Evolutionary conservation across 2,113 vertebrate species (phyloP), one percentile per base, ranked within the genome.

Genomic region (Oncorhynchus kisutch): DNA sequence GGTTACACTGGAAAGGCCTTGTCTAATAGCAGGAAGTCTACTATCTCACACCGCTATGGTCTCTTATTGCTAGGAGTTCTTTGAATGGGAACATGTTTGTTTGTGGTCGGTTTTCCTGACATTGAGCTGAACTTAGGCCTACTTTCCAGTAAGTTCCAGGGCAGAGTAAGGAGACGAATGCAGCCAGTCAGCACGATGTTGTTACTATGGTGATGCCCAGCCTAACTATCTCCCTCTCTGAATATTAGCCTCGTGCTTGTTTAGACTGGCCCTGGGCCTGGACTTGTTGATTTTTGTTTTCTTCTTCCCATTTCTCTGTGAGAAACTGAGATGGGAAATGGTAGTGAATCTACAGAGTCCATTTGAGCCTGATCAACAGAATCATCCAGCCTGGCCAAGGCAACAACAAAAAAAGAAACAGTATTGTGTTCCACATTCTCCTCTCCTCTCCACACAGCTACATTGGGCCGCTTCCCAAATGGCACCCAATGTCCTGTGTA

Each of bases 381-480:
- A 11, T 45, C 27, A 67, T 60, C 67, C 82, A 75, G 84, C 82
- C 85, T 3, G 69, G 77, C 76, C 25, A 60, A 64, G 70, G 70
- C 45, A 54, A 27, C 31, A 54, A 27, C n/a, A 27, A 27, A 3
- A 9, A 9, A 39, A 39, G 57, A 77, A 64, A 54, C 45, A 7
- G 64, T 54, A 39, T 78, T 77, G 68, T 82, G 57, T 86, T 71
- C 9, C 69, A 77, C 78, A 72, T 81, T 78, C 78, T 84, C 75
- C 73, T 57, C 66, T 54, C 65, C 65, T 24, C 65, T 29, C n/a
- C 14, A 5, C 51, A 39, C 27, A 75, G 12, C 71, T 51, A 12
- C 9, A 51, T 25, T 1, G n/a, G 20, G 34, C 0, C 14, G 27
- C 9, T 45, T 45, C 39, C 39, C 39, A 45, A 45, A 45, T 45